Evolutionary conservation across 2,888 invertebrate species (phyloP).

Genomic region (Oxyteleia sp.): DNA sequence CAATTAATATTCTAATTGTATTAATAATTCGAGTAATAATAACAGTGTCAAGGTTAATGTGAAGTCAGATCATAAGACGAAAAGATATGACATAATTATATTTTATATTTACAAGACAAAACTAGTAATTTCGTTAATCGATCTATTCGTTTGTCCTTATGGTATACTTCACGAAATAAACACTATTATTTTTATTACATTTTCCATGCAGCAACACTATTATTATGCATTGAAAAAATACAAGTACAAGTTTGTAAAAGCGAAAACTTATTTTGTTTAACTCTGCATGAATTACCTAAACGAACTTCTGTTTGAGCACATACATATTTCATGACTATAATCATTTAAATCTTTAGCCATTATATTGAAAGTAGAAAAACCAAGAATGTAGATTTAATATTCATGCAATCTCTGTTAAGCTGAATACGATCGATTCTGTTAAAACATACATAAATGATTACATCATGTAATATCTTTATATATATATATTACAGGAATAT

Average conservation of each 20-base stretch:
- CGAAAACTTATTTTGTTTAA: slow-evolving; percentile 13
- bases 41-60: no score
- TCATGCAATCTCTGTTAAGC: slow-evolving; percentile 50
- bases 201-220: background rate
- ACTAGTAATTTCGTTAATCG: background rate
- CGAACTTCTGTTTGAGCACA: slow-evolving; percentile 6
- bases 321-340: slow-evolving; percentile 42
- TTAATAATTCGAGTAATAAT: no score
- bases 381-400: slow-evolving; percentile 40
- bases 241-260: slow-evolving; percentile 24
- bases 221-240: slow-evolving; percentile 50
- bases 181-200: slow-evolving; percentile 5
- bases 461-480: slow-evolving; percentile 51
- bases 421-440: slow-evolving; percentile 42
- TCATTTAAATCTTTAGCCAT: slow-evolving; percentile 35
- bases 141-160: background rate
- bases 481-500: slow-evolving; percentile 30
- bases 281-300: slow-evolving; percentile 17
- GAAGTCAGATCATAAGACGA: no score
- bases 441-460: slow-evolving; percentile 53
- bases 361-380: slow-evolving; percentile 23
- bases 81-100: no score
- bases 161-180: background rate
- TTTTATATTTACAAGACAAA: no score
- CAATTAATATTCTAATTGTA: no score